phyloP scores from a whole-genome alignment of 2,113 vertebrate species.

The Todiramphus chloris region DNA sequence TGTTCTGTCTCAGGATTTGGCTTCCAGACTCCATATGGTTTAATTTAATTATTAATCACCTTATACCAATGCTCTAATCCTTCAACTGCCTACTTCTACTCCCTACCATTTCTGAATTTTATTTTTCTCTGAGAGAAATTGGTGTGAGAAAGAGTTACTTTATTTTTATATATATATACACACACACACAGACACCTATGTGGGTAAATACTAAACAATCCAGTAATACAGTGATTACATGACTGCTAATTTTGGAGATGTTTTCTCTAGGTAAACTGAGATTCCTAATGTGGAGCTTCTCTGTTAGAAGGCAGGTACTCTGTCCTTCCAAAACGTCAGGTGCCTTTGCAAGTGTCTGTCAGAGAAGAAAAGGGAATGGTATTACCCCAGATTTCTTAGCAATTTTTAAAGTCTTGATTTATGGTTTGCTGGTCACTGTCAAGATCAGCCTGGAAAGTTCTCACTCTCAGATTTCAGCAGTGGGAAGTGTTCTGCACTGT shows the following conservation, averaged over 20 bases:
- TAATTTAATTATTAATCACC: not conserved
- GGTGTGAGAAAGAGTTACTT: not conserved
- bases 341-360: not conserved
- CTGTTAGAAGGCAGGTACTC: not conserved
- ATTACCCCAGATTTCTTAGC: not conserved
- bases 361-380: not conserved
- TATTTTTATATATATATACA: accelerated
- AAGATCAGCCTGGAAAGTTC: constrained; percentile 6
- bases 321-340: not conserved
- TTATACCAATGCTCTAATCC: not conserved
- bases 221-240: not conserved
- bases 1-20: not conserved
- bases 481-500: constrained; percentile 44
- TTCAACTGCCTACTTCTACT: not conserved
- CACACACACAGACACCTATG: not conserved
- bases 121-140: not conserved
- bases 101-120: not conserved
- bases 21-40: not conserved
- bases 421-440: not conserved
- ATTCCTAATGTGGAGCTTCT: not conserved
- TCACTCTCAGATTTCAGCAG: constrained; percentile 1
- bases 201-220: not conserved
- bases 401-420: not conserved
- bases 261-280: not conserved
- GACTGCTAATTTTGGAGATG: not conserved